Base-by-base conservation (phyloP, 2,888 invertebrate genomes). In the Cataglyphis rosenhaueri region DNA sequence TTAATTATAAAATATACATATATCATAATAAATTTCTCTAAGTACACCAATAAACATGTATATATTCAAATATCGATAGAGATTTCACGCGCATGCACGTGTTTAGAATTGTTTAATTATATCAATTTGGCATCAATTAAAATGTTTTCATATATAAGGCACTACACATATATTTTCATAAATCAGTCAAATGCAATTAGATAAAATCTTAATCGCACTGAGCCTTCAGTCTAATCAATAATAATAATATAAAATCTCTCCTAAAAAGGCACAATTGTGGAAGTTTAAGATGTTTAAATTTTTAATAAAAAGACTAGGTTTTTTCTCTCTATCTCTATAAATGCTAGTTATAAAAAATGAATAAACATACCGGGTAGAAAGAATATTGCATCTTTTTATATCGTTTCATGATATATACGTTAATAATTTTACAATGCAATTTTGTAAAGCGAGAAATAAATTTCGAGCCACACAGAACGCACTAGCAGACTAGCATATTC, bases 81-180 rank as follows among this genome's bases (percentile, higher is more conserved):
- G 76, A 82, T n/a, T 78, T 29, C 12, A 48, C 21, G 21, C 4
- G 15, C 6, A 38, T 52, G 41, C 41, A 74, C 32, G 41, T 18
- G 10, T 75, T 75, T 18, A 32, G 12, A 38, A 81, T 18, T 73
- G 81, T 75, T 75, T 79, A n/a, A 32, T 12, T 41, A 12, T 62
- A n/a, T 79, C 74, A 75, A 76, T 81, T 88, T 82, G 74, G 82
- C 29, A 86, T 88, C 76, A 61, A 66, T 82, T 65, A 66, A 74
- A 59, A 18, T 62, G 66, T 75, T 79, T 44, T 79, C 66, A 2
- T 48, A 48, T 79, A 81, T 88, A 89, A 92, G 89, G 89, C 89
- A 90, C 89, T 90, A 83, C 87, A 88, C 86, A 85, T 41, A 82
- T 85, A 82, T 87, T 87, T 87, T 57, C n/a, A 44, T 78, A 59